These are phyloP conservation scores for Isurus oxyrinchus DNA, from an alignment of 2,113 vertebrate species.

Conservation along the genomic window DNA sequence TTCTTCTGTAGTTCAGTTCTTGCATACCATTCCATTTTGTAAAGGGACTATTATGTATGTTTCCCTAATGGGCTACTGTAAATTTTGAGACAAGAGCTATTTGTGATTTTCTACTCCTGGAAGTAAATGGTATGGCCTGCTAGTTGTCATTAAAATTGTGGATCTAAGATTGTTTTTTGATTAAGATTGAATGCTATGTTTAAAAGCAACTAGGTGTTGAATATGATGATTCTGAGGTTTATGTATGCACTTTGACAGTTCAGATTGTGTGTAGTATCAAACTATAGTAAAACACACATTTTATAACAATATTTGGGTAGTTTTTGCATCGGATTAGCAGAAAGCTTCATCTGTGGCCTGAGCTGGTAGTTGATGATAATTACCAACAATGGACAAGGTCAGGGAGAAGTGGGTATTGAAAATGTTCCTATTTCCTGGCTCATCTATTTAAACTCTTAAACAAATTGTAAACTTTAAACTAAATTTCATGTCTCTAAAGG, in stretches of 20 bases:
- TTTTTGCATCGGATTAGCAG: neutral
- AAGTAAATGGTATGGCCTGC: neutral
- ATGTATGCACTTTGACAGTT: neutral
- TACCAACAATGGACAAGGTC: neutral
- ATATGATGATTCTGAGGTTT: neutral
- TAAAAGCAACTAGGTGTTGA: neutral
- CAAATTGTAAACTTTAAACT: neutral
- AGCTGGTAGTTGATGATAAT: neutral
- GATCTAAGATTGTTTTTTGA: neutral
- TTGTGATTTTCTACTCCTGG: neutral
- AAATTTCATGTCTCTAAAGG: neutral
- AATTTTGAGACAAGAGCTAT: neutral
- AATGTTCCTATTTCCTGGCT: neutral
- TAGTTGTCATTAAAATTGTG: neutral
- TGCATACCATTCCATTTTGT: neutral
- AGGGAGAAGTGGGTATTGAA: neutral
- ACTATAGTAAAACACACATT: neutral
- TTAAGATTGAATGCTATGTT: neutral
- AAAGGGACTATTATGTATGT: neutral
- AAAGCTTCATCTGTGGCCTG: neutral
- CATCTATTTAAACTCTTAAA: neutral
- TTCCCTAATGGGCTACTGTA: neutral
- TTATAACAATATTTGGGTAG: neutral
- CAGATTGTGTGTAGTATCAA: neutral
- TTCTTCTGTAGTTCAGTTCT: neutral